Base-by-base conservation (phyloP, 1,140 invertebrate species). In the Drosophila guanche region DNA sequence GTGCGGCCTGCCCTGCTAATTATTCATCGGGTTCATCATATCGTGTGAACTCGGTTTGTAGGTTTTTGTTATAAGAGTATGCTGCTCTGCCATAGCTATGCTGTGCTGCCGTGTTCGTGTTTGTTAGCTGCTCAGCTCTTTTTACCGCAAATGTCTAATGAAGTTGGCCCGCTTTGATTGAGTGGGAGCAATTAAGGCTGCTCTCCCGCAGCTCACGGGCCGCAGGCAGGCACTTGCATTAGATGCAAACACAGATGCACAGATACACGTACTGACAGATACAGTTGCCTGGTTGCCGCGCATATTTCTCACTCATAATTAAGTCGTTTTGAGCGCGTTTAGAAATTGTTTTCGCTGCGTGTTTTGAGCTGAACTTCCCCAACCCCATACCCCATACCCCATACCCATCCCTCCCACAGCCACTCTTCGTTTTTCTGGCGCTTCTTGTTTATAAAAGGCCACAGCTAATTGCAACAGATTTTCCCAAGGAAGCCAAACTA, bases 261-360 rank as follows among this genome's bases (percentile, higher is more conserved):
- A 29, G 16, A 23, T 25, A 57, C 58, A 66, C 37, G 42, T 83
- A 78, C 65, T 74, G 57, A 48, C 53, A 79, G 61, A 81, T 77
- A 81, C 65, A 72, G 72, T 83, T 78, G 78, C 75, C 33, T 37
- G 33, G 10, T 81, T 45, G 80, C 81, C 80, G 81, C 80, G 80
- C 81, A 85, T 86, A 88, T 88, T 88, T 88, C 83, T 88, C 83
- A 79, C 75, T 88, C 75, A 88, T 88, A 88, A 88, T 88, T 71
- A 88, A 88, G 83, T 88, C 81, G 83, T 88, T 88, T 89, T 89
- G 83, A 88, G 75, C 79, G 83, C 83, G 78, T 88, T 88, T 88
- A 88, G 83, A 88, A 88, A 88, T 88, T 88, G 81, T 88, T 88
- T 88, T 89, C 84, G 83, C 81, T 85, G 81, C 80, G 80, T 85